phyloP scores from a whole-genome alignment of 1,140 invertebrate genomes.

The Solenopsis fugax region DNA sequence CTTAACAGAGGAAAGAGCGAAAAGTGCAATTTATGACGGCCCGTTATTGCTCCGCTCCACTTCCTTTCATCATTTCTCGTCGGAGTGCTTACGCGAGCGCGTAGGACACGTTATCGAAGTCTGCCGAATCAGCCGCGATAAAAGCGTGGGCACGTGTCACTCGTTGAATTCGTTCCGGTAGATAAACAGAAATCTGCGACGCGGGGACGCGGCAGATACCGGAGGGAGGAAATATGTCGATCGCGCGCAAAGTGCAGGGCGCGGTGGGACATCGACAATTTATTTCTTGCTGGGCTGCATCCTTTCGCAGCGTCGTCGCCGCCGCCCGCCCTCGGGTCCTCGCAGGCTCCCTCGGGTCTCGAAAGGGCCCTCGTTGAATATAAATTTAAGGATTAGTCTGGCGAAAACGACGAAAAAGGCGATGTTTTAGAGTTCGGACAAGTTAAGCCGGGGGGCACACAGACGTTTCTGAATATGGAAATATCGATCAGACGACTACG shows the following conservation, averaged over 20 bases:
- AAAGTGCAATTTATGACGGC: not conserved
- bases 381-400: conserved; percentile 51
- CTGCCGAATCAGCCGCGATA: conserved; percentile 33
- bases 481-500: conserved; percentile 42
- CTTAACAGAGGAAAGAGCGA: not conserved
- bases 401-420: conserved; percentile 21
- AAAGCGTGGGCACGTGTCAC: conserved; percentile 38
- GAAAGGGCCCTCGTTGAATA: conserved; percentile 38
- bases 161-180: not conserved
- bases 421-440: conserved; percentile 16
- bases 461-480: conserved; percentile 46
- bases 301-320: not conserved
- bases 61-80: not conserved
- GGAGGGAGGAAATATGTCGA: not conserved
- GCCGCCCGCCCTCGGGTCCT: too few species aligned
- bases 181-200: conserved; percentile 6
- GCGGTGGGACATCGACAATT: conserved; percentile 21
- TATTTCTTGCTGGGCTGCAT: conserved; percentile 32
- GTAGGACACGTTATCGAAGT: not conserved
- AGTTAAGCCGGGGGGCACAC: conserved; percentile 38
- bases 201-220: not conserved
- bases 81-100: not conserved
- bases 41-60: not conserved
- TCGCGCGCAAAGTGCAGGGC: not conserved
- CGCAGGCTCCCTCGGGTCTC: not conserved